These are phyloP conservation scores for Caenorhabditis sp. DNA, from an alignment of 2,888 invertebrate species.

Conservation along the genomic window DNA sequence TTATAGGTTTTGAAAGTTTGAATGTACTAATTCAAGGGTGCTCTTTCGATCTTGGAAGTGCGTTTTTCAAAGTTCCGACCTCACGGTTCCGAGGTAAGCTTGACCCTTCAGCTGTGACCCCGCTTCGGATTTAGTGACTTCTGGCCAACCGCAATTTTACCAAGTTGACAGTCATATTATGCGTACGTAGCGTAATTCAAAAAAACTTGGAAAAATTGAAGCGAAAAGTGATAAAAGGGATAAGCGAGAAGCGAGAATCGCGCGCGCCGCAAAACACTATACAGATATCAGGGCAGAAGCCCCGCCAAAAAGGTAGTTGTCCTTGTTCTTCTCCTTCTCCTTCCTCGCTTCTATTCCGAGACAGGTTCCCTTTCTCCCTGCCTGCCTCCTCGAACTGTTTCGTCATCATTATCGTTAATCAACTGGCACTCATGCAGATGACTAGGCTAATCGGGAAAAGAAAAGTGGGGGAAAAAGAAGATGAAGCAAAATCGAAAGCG, in stretches of 20 bases:
- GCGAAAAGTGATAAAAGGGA: slow-evolving; percentile 28
- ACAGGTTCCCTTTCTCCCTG: slow-evolving; percentile 26
- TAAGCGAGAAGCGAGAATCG: no score
- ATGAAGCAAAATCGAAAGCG: no score
- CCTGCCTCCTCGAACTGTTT: background rate
- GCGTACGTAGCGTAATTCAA: no score
- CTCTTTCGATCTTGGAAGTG: no score
- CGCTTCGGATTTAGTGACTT: no score
- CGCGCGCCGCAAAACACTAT: slow-evolving; percentile 17
- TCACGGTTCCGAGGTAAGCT: no score
- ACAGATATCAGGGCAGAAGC: slow-evolving; percentile 4
- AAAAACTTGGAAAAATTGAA: background rate
- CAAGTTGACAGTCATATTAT: no score
- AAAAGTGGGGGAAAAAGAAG: background rate
- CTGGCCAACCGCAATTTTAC: no score
- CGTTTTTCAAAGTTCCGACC: no score
- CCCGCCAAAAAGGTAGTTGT: slow-evolving; percentile 39
- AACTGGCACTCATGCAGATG: slow-evolving; percentile 21
- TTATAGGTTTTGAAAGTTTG: no score
- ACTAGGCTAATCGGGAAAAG: background rate
- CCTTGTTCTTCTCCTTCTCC: slow-evolving; percentile 44
- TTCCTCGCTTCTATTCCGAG: slow-evolving; percentile 15
- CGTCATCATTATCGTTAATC: slow-evolving; percentile 57
- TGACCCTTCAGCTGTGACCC: no score
- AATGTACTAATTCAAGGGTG: no score